These are phyloP conservation scores for Boleophthalmus pectinirostris DNA, from an alignment of 2,113 vertebrate species.

Conservation along the genomic window DNA sequence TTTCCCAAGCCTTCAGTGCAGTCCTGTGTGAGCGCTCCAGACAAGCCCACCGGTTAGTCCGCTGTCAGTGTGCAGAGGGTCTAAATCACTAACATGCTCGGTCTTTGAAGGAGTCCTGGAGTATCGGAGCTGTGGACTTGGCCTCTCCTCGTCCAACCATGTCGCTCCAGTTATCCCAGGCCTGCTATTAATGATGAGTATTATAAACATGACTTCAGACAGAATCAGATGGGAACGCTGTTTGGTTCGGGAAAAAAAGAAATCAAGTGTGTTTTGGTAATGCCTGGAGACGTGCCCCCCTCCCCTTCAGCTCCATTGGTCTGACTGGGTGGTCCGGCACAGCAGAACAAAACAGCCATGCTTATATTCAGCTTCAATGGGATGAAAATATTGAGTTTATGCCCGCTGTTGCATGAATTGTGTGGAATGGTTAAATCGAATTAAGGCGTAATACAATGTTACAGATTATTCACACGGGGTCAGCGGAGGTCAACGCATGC, in stretches of 20 bases:
- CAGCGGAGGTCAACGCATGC: not conserved
- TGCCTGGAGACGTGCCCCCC: slow-evolving; percentile 69
- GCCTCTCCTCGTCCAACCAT: slow-evolving; percentile 57
- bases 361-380: slow-evolving; percentile 74
- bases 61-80: slow-evolving; percentile 54
- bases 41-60: slow-evolving; percentile 64
- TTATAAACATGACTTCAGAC: slow-evolving; percentile 77
- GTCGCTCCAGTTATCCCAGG: slow-evolving; percentile 66
- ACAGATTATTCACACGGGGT: slow-evolving; percentile 68
- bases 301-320: slow-evolving; percentile 62
- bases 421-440: slow-evolving; percentile 70
- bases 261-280: slow-evolving; percentile 76
- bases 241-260: slow-evolving; percentile 77
- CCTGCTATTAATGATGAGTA: slow-evolving; percentile 80
- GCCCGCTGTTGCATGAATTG: slow-evolving; percentile 56
- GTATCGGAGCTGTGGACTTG: slow-evolving; percentile 57
- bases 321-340: slow-evolving; percentile 76
- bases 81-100: slow-evolving; percentile 68
- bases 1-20: slow-evolving; percentile 16
- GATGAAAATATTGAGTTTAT: slow-evolving; percentile 67
- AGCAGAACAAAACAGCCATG: slow-evolving; percentile 71
- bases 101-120: slow-evolving; percentile 39
- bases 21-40: slow-evolving; percentile 39
- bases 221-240: slow-evolving; percentile 77
- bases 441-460: slow-evolving; percentile 70